Conservation (phyloP, 2,113 vertebrate genomes). For the Platysternon megacephalum region DNA sequence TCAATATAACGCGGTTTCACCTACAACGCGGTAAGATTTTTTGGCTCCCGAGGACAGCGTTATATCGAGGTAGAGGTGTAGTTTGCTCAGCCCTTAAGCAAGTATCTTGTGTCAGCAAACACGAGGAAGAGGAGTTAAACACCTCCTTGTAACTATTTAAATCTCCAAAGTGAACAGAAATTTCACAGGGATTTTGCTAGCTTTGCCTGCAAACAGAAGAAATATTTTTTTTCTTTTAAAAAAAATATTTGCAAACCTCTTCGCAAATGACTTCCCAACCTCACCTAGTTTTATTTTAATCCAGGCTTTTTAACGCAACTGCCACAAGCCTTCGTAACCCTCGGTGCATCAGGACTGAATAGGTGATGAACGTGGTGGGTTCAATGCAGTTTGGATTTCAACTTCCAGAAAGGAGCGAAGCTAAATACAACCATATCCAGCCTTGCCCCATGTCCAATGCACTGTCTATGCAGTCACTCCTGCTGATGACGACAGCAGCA, state of each 20-base stretch:
- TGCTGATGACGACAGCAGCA: not conserved
- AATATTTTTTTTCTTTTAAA: not conserved
- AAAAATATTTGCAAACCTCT: not conserved
- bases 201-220: not conserved
- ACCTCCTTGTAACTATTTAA: not conserved
- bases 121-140: not conserved
- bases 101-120: not conserved
- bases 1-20: no score
- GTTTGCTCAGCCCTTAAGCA: not conserved
- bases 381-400: not conserved
- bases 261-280: not conserved
- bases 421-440: not conserved
- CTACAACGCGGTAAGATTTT: no score
- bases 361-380: not conserved
- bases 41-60: no score
- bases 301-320: not conserved
- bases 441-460: no score
- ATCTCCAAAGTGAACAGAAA: not conserved
- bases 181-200: rapidly evolving
- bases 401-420: not conserved
- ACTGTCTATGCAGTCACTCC: not conserved
- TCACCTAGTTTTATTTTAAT: not conserved
- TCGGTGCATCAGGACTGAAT: not conserved
- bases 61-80: no score
- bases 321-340: not conserved